phyloP scores from a whole-genome alignment of 2,888 invertebrate species.

The Catocala sponsa region DNA sequence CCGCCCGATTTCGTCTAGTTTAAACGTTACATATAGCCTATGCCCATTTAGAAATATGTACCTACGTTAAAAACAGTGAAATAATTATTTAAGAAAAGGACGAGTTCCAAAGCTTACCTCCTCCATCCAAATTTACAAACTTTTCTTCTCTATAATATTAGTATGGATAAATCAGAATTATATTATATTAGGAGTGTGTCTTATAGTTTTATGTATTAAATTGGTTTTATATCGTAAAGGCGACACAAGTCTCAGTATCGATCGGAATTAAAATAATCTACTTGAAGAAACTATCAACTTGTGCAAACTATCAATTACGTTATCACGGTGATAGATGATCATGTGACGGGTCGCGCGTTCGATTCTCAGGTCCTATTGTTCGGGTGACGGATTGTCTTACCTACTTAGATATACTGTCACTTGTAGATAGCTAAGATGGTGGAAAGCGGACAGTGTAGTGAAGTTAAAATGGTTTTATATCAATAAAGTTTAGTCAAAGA shows the following conservation, averaged over 20 bases:
- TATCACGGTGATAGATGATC: slow-evolving; percentile 52
- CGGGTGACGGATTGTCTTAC: slow-evolving; percentile 48
- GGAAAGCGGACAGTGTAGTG: slow-evolving; percentile 15
- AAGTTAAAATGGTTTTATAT: background rate
- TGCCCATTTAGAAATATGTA: too few relatives aligned
- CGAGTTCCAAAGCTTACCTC: too few relatives aligned
- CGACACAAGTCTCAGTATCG: background rate
- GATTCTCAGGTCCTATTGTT: slow-evolving; percentile 44
- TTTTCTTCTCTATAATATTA: too few relatives aligned
- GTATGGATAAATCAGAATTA: too few relatives aligned
- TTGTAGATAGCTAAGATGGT: slow-evolving; percentile 26
- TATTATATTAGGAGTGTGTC: background rate
- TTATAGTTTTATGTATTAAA: background rate
- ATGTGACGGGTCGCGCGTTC: slow-evolving; percentile 41
- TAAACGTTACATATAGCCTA: too few relatives aligned
- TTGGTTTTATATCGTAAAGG: background rate
- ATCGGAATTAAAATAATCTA: slow-evolving; percentile 9
- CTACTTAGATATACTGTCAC: slow-evolving; percentile 39
- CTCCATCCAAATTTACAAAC: too few relatives aligned
- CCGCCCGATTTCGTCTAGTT: too few relatives aligned
- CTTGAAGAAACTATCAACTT: slow-evolving; percentile 24
- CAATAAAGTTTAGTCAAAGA: too few relatives aligned
- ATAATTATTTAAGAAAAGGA: too few relatives aligned
- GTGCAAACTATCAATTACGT: slow-evolving; percentile 32
- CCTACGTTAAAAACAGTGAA: too few relatives aligned